Evolutionary conservation across 1,140 invertebrate species (phyloP).

Genomic region (Sitobion miscanthi): DNA sequence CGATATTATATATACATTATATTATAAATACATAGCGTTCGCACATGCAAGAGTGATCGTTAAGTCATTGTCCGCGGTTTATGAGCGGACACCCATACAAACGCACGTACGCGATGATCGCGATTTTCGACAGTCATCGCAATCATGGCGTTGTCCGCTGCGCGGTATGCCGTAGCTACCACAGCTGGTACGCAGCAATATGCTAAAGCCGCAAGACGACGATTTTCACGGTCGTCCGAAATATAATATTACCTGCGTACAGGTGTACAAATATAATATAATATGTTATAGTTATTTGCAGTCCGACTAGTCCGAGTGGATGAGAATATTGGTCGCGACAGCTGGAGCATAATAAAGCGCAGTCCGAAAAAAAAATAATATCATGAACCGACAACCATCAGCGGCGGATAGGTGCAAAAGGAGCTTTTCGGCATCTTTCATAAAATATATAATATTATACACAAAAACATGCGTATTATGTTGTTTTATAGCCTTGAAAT

Average conservation of each 20-base stretch:
- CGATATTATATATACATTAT: background rate
- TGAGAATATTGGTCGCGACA: too few relatives aligned
- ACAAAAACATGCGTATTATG: too few relatives aligned
- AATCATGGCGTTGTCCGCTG: background rate
- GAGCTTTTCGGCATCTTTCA: too few relatives aligned
- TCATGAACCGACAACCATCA: too few relatives aligned
- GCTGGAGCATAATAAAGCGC: background rate
- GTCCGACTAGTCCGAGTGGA: background rate
- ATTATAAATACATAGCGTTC: background rate
- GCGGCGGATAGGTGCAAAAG: too few relatives aligned
- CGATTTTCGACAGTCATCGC: constrained; percentile 43
- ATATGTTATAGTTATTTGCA: background rate
- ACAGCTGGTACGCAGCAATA: background rate
- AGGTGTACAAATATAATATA: background rate
- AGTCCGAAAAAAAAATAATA: background rate
- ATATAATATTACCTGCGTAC: background rate
- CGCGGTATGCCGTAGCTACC: background rate
- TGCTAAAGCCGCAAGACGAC: background rate
- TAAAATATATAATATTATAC: too few relatives aligned
- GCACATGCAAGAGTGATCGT: background rate
- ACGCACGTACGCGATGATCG: background rate
- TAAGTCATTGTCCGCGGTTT: constrained; percentile 37
- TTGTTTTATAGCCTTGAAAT: too few relatives aligned
- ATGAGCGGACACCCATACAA: background rate
- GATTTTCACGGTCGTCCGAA: constrained; percentile 35